phyloP scores from a whole-genome alignment of 2,113 vertebrate species.

The Picathartes gymnocephalus region DNA sequence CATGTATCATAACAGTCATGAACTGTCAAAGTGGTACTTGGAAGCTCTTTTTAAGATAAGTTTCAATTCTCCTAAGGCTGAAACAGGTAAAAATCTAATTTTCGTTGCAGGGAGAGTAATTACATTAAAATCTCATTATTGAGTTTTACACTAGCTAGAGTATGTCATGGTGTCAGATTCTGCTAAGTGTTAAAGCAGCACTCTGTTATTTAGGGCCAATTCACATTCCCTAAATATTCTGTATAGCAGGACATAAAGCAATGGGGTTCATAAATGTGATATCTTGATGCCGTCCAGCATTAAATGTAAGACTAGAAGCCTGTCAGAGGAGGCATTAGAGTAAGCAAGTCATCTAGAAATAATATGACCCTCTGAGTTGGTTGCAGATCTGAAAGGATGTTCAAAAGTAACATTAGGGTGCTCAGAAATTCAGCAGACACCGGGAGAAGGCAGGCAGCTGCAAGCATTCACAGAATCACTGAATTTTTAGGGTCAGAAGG shows the following conservation, averaged over 20 bases:
- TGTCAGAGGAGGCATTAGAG: neutral
- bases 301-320: neutral
- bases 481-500: neutral
- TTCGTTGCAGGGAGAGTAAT: neutral
- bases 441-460: neutral
- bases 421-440: neutral
- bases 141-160: neutral
- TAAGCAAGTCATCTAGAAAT: neutral
- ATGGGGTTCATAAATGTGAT: neutral
- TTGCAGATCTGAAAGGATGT: neutral
- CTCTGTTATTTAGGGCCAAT: neutral
- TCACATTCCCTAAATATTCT: neutral
- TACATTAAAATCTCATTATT: neutral
- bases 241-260: neutral
- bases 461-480: neutral
- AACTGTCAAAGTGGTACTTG: neutral
- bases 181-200: neutral
- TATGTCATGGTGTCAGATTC: neutral
- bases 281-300: neutral
- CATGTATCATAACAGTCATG: neutral
- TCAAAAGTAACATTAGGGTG: neutral
- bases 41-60: neutral
- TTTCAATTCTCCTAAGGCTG: neutral
- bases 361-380: neutral
- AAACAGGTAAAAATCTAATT: neutral